phyloP scores from a whole-genome alignment of 2,888 invertebrate species.

The Idaea aversata region DNA sequence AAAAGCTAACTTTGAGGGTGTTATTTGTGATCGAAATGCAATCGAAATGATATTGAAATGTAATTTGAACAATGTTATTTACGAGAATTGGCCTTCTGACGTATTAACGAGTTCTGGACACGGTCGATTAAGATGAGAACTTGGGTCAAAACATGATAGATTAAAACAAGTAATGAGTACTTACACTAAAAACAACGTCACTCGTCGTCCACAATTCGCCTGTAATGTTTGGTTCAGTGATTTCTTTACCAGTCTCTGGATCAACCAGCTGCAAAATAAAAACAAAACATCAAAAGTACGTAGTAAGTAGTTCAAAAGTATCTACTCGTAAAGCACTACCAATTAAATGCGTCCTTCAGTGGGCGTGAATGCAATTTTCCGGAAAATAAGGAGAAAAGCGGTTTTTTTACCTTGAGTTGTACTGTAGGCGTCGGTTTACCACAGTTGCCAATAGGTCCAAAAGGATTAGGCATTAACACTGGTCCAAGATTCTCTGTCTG shows the following conservation, averaged over 20 bases:
- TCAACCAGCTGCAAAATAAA: slow-evolving; percentile 55
- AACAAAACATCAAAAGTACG: too few species aligned
- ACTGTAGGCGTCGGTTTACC: slow-evolving; percentile 33
- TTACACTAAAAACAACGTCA: slow-evolving; percentile 46
- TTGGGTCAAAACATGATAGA: too few species aligned
- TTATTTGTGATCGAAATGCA: too few species aligned
- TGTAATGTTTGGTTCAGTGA: slow-evolving; percentile 50
- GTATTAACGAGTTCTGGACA: too few species aligned
- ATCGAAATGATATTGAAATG: too few species aligned
- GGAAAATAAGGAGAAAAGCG: too few species aligned
- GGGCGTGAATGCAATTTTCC: too few species aligned
- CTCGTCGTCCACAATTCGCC: slow-evolving; percentile 58
- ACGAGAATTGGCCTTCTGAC: too few species aligned
- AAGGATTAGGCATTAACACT: slow-evolving; percentile 31
- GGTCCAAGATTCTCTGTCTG: slow-evolving; percentile 58
- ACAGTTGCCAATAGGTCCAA: slow-evolving; percentile 47
- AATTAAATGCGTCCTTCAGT: neutral
- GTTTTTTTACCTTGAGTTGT: slow-evolving; percentile 49
- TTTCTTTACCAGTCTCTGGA: slow-evolving; percentile 50
- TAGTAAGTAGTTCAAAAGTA: too few species aligned
- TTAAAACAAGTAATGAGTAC: slow-evolving; percentile 14
- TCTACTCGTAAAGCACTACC: neutral
- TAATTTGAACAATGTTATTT: too few species aligned
- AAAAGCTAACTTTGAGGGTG: too few species aligned
- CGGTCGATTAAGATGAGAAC: too few species aligned